Evolutionary conservation across 2,797 vertebrate species (phyloP).

Genomic region (Loris lydekkerianus): DNA sequence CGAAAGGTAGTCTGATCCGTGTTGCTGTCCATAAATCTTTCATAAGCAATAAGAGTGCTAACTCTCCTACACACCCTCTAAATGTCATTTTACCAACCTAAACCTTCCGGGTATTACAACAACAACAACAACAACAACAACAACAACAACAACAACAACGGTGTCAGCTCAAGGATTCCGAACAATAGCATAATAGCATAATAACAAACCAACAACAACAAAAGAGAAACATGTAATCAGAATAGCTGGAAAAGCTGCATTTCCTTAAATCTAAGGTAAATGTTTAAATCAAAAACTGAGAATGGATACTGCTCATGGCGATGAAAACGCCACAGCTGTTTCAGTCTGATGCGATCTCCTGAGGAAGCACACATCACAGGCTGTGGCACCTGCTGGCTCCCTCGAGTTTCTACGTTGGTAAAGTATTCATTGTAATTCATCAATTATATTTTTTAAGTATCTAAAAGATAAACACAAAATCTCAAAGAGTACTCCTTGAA

Average conservation of each 20-base stretch:
- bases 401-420: slow-evolving; percentile 60
- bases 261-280: slow-evolving; percentile 51
- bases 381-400: slow-evolving; percentile 60
- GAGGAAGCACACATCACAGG: not conserved
- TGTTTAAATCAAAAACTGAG: not conserved
- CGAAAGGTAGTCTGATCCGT: slow-evolving; percentile 74
- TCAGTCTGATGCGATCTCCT: not conserved
- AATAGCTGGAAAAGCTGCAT: not conserved
- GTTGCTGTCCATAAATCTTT: slow-evolving; percentile 75
- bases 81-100: slow-evolving; percentile 64
- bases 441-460: not conserved
- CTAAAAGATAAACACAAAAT: not conserved
- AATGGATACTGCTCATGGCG: not conserved
- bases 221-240: slow-evolving; percentile 37
- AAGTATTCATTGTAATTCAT: slow-evolving; percentile 20
- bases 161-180: slow-evolving; percentile 46
- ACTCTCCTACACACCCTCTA: slow-evolving; percentile 50
- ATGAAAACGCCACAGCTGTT: not conserved
- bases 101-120: slow-evolving; percentile 41
- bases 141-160: slow-evolving; percentile 13
- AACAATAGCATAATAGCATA: slow-evolving; percentile 62
- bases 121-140: not conserved
- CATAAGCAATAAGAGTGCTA: slow-evolving; percentile 68
- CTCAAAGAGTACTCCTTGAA: slow-evolving; percentile 41
- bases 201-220: slow-evolving; percentile 60